Conservation (phyloP, 1,140 invertebrate genomes). For the Cotesia typhae region DNA sequence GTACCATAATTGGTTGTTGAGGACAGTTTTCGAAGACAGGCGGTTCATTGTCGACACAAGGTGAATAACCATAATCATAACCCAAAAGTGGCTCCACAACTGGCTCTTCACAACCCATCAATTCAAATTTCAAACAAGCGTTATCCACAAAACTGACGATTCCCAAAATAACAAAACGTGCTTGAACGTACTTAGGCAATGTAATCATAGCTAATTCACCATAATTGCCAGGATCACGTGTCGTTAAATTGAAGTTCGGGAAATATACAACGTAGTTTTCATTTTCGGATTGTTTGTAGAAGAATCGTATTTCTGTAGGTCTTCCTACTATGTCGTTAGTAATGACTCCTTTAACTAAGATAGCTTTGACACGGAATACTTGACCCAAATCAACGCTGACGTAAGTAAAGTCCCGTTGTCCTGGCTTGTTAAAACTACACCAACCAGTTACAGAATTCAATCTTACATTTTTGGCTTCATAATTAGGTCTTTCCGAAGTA, state of each 20-base stretch:
- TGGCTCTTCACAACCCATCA: slow-evolving; percentile 94
- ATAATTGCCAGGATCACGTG: slow-evolving; percentile 92
- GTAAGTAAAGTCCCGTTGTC: slow-evolving; percentile 86
- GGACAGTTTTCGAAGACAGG: slow-evolving; percentile 97
- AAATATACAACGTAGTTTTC: slow-evolving; percentile 97
- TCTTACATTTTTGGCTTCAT: slow-evolving; percentile 89
- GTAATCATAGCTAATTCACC: slow-evolving; percentile 96
- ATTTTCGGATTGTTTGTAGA: slow-evolving; percentile 92
- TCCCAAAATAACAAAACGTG: slow-evolving; percentile 90
- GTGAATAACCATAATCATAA: slow-evolving; percentile 92
- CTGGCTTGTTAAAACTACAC: slow-evolving; percentile 84
- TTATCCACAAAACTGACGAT: slow-evolving; percentile 97
- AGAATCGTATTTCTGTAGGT: slow-evolving; percentile 94
- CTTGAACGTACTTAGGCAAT: slow-evolving; percentile 90
- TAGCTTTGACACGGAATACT: slow-evolving; percentile 89
- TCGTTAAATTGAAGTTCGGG: slow-evolving; percentile 93
- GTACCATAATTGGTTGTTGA: slow-evolving; percentile 88
- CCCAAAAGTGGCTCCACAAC: slow-evolving; percentile 82
- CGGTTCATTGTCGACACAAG: slow-evolving; percentile 95
- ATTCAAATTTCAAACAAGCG: slow-evolving; percentile 94
- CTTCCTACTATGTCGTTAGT: slow-evolving; percentile 94
- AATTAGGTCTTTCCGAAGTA: slow-evolving; percentile 90
- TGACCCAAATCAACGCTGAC: slow-evolving; percentile 93
- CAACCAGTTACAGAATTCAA: slow-evolving; percentile 93
- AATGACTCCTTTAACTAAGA: slow-evolving; percentile 92